A percentile compares a stretch with the other conserved stretches of the same genome.
These are phyloP conservation scores for Pelodytes ibericus DNA, from an alignment of 2,797 vertebrate genomes.

Conservation along the genomic window DNA sequence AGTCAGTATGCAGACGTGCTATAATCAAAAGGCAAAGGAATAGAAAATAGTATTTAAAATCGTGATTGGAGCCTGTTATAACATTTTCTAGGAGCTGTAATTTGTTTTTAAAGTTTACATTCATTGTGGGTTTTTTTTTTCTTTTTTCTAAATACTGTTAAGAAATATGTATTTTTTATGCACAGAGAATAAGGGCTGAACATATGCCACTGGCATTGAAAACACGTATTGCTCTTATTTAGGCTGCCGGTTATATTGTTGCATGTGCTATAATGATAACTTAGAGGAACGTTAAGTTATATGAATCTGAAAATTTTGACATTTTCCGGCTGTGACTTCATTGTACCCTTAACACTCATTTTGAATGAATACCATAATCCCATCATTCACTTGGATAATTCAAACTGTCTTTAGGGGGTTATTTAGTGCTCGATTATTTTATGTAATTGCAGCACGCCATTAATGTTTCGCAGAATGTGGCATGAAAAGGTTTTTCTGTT, in stretches of 20 bases:
- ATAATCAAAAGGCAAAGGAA: too few species aligned
- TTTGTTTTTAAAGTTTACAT: not conserved
- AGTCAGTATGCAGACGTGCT: too few species aligned
- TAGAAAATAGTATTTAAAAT: too few species aligned
- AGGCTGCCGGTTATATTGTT: not conserved
- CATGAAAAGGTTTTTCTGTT: not conserved
- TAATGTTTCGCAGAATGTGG: not conserved
- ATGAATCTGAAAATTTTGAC: not conserved
- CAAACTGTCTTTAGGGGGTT: not conserved
- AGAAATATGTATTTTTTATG: not conserved
- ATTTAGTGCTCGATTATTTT: slow-evolving; percentile 11
- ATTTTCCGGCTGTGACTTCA: slow-evolving; percentile 4
- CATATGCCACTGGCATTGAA: not conserved
- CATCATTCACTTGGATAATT: not conserved
- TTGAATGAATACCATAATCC: slow-evolving; percentile 6
- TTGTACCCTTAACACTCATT: slow-evolving; percentile 2
- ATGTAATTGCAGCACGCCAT: not conserved
- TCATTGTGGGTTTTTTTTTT: not conserved
- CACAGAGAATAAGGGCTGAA: not conserved
- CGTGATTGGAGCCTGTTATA: too few species aligned
- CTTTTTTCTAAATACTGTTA: not conserved
- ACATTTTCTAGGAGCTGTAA: too few species aligned
- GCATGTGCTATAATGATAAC: not conserved
- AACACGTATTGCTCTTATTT: not conserved
- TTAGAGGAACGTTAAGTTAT: not conserved